Evolutionary conservation across 2,888 invertebrate genomes (phyloP).

Genomic region (Aphodius granarius): DNA sequence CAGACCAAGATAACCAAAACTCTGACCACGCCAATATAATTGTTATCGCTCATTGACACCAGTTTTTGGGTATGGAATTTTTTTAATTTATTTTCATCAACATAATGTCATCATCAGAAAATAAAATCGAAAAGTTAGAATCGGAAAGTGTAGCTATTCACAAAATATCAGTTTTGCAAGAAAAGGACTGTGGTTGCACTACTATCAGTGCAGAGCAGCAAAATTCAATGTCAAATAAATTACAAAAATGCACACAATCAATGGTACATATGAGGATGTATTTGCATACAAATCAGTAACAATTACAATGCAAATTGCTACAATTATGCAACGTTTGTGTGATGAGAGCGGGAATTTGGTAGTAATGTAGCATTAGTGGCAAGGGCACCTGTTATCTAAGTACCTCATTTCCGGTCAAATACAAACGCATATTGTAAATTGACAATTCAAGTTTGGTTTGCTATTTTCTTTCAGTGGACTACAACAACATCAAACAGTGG

Average conservation of each 20-base stretch:
- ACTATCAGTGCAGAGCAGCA: background rate
- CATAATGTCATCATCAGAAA: too few species aligned
- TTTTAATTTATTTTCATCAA: too few species aligned
- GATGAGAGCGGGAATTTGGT: background rate
- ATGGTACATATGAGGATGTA: background rate
- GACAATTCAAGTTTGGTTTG: background rate
- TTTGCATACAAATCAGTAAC: background rate
- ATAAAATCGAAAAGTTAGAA: too few species aligned
- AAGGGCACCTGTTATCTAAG: background rate
- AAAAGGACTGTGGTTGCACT: too few species aligned
- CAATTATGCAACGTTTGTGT: background rate
- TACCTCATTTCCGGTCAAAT: background rate
- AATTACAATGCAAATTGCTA: background rate
- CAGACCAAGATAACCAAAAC: background rate
- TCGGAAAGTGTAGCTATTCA: too few species aligned
- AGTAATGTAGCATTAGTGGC: background rate
- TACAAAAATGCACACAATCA: background rate
- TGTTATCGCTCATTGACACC: background rate
- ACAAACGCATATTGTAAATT: background rate
- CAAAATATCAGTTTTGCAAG: too few species aligned
- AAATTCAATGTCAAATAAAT: background rate
- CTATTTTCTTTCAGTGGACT: too few species aligned
- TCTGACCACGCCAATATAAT: background rate
- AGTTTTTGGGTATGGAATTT: background rate
- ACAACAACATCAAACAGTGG: too few species aligned